Conservation (phyloP, 2,888 invertebrate species). For the Siphlonurus alternatus region DNA sequence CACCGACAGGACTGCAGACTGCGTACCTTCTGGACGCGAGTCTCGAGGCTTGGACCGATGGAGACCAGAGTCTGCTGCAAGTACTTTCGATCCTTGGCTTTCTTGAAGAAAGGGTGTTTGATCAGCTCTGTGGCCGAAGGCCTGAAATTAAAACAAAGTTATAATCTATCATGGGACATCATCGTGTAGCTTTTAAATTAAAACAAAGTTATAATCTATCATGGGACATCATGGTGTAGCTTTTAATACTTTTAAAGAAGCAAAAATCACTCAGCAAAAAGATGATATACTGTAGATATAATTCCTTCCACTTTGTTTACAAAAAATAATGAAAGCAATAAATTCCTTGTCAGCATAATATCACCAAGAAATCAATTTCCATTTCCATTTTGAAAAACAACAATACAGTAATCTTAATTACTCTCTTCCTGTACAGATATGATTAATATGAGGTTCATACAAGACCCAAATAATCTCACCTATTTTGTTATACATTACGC, state of each 20-base stretch:
- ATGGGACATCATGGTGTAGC: slow-evolving; percentile 39
- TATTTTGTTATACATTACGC: no score
- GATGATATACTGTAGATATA: neutral
- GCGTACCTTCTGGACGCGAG: slow-evolving; percentile 72
- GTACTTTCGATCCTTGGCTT: slow-evolving; percentile 86
- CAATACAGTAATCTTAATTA: no score
- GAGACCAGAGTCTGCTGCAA: slow-evolving; percentile 69
- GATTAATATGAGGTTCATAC: no score
- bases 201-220: slow-evolving; percentile 6
- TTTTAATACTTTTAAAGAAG: slow-evolving; percentile 22
- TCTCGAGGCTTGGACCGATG: slow-evolving; percentile 75
- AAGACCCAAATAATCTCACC: no score
- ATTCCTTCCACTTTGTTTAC: no score
- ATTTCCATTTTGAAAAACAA: no score
- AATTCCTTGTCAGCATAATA: no score
- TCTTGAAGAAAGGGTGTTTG: slow-evolving; percentile 96
- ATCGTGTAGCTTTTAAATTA: slow-evolving; percentile 44
- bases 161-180: neutral
- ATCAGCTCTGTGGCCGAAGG: slow-evolving; percentile 90
- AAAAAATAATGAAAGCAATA: no score
- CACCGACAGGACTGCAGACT: neutral
- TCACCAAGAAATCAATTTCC: no score
- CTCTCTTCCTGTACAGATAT: no score
- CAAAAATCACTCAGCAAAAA: neutral
- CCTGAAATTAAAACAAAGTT: slow-evolving; percentile 23